A percentile compares a stretch with the other conserved stretches of the same genome.
Conservation (phyloP, 1,140 invertebrate species). For the Agraylea sexmaculata region DNA sequence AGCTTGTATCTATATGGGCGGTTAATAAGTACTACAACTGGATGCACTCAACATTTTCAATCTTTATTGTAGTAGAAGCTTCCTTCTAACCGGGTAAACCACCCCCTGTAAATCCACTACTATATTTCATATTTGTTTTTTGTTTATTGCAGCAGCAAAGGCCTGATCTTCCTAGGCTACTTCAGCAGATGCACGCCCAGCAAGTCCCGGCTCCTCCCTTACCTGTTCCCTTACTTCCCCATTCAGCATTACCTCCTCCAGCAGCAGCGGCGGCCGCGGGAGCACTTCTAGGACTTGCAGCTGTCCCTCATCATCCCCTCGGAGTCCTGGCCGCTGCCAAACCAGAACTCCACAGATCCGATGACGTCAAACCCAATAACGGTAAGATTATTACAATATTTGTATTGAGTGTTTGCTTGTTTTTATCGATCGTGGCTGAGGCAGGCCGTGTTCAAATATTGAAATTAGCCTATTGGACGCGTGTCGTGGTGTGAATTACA, state of each 20-base stretch:
- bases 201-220: conserved; percentile 68
- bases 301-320: conserved; percentile 53
- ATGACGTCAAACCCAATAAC: conserved; percentile 53
- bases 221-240: conserved; percentile 50
- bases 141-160: conserved; percentile 59
- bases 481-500: no score
- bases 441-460: no score
- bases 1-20: no score
- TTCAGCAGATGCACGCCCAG: conserved; percentile 87
- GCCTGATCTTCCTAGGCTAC: conserved; percentile 58
- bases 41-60: no score
- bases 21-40: no score
- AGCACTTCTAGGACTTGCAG: conserved; percentile 40
- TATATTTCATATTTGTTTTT: conserved; percentile 11
- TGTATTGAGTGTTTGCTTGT: no score
- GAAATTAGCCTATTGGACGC: no score
- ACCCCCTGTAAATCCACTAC: no score
- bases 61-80: no score
- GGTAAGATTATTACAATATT: no score
- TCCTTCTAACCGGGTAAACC: no score
- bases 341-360: conserved; percentile 56
- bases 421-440: conserved; percentile 4
- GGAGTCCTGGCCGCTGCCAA: conserved; percentile 40
- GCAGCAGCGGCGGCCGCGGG: conserved; percentile 41
- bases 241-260: conserved; percentile 54